Conservation (phyloP, 2,797 vertebrate species). For the Hirundo rustica region DNA sequence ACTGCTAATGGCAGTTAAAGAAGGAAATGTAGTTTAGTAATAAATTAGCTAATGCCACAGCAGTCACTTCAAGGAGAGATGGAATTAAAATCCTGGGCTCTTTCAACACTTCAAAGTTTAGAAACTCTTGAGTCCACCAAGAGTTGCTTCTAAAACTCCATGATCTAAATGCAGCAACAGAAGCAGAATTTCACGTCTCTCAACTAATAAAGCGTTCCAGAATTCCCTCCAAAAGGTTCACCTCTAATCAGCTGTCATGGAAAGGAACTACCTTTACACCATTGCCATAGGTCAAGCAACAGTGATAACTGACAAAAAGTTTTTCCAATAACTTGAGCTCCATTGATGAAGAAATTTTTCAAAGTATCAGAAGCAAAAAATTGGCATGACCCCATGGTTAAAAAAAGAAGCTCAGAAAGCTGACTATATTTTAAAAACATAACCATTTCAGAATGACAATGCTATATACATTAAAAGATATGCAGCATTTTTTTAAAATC, state of each 20-base stretch:
- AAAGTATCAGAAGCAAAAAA: neutral
- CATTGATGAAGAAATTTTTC: neutral
- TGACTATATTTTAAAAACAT: neutral
- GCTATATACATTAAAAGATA: neutral
- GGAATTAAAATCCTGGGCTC: neutral
- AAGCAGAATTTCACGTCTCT: neutral
- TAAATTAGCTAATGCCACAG: neutral
- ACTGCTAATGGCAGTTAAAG: neutral
- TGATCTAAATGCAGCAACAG: neutral
- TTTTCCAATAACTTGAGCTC: neutral
- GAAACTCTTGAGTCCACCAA: neutral
- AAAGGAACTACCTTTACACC: neutral
- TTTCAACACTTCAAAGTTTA: neutral
- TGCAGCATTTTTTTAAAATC: neutral
- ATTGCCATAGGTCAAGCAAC: neutral
- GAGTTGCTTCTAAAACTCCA: neutral
- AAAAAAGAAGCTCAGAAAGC: neutral
- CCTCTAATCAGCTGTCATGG: neutral
- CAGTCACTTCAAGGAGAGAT: neutral
- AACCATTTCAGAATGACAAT: neutral
- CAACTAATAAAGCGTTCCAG: neutral
- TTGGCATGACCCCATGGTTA: neutral
- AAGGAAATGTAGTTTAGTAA: neutral
- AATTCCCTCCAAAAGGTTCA: neutral
- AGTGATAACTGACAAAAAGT: neutral